Evolutionary conservation across 2,797 vertebrate species (phyloP).

Genomic region (Phyllotis vaccarum): DNA sequence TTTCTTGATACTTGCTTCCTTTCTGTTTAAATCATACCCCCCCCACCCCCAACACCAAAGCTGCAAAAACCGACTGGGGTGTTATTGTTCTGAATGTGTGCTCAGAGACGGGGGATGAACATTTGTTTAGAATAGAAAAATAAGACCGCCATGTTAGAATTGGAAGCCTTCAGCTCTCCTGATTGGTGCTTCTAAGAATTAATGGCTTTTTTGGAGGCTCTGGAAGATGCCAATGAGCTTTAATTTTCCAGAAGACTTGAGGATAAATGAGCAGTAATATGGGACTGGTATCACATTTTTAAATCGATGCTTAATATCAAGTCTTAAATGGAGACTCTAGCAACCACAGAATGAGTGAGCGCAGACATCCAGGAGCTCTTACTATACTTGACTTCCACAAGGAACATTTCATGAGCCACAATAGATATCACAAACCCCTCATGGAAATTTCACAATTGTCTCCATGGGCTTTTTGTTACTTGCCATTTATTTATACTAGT

Average conservation of each 20-base stretch:
- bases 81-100: conserved; percentile 59
- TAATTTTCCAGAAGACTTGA: conserved; percentile 46
- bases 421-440: neutral
- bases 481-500: conserved; percentile 41
- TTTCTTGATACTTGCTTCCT: conserved; percentile 21
- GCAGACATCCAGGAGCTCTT: fast-evolving
- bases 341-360: neutral
- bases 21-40: conserved; percentile 62
- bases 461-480: neutral
- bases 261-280: neutral
- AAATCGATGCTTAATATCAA: neutral
- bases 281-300: conserved; percentile 5
- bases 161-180: conserved; percentile 5
- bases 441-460: neutral
- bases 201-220: conserved; percentile 9
- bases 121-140: conserved; percentile 69
- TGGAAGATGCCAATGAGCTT: neutral
- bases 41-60: conserved; percentile 12
- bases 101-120: conserved; percentile 40
- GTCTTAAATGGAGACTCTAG: neutral
- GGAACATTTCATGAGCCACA: neutral
- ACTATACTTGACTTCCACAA: no score
- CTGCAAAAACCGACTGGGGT: conserved; percentile 17
- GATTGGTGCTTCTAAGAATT: neutral
- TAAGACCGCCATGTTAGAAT: conserved; percentile 14